These are phyloP conservation scores for Penaeus japonicus DNA, from an alignment of 1,140 invertebrate genomes.

Conservation along the genomic window DNA sequence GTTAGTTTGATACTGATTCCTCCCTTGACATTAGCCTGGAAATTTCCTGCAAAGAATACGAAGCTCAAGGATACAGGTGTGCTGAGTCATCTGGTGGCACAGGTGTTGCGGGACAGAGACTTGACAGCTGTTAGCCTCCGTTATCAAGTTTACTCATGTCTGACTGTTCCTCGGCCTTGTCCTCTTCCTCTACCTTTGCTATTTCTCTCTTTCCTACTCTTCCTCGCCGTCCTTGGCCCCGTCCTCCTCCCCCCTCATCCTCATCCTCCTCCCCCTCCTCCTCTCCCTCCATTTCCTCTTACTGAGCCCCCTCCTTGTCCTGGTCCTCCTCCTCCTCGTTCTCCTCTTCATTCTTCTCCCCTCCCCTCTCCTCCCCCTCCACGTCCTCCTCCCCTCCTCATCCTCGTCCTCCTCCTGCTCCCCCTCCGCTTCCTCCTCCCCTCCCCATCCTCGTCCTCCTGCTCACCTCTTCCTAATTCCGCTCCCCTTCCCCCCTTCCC, in stretches of 20 bases:
- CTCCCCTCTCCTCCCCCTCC: not conserved
- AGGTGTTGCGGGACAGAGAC: too few relatives aligned
- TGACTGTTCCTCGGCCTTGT: too few relatives aligned
- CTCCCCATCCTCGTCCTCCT: not conserved
- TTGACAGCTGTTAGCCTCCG: too few relatives aligned
- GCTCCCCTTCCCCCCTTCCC: not conserved
- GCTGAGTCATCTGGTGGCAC: too few relatives aligned
- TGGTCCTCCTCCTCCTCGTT: not conserved
- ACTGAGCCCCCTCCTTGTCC: not conserved
- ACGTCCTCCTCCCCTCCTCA: not conserved
- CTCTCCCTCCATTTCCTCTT: not conserved
- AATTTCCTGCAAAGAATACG: too few relatives aligned
- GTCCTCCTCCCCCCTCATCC: not conserved
- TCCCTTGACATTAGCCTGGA: too few relatives aligned
- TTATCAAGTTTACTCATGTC: too few relatives aligned
- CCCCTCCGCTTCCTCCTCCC: not conserved
- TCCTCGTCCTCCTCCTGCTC: not conserved
- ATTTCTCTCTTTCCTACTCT: not conserved
- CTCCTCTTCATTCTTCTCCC: not conserved
- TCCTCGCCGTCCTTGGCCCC: not conserved
- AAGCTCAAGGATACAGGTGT: too few relatives aligned
- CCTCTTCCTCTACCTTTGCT: not conserved
- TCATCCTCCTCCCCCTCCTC: not conserved
- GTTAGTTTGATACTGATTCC: too few relatives aligned
- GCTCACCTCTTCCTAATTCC: not conserved